Conservation (phyloP, 2,113 vertebrate species). For the Lampris megalopsis region DNA sequence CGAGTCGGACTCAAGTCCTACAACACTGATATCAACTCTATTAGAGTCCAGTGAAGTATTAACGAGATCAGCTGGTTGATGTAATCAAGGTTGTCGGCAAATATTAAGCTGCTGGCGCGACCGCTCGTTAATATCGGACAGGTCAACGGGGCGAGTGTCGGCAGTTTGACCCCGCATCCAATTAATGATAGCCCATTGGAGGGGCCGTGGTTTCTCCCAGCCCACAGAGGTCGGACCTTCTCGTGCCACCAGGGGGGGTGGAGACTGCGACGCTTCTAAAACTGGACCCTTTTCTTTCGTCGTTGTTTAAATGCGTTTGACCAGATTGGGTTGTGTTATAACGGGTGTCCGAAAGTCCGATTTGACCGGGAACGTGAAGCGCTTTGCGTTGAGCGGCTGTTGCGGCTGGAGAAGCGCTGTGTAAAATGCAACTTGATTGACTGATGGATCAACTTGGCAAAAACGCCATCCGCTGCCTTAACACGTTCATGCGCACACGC, state of each 20-base stretch:
- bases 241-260: slow-evolving; percentile 76
- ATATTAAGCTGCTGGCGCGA: slow-evolving; percentile 22
- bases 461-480: too few relatives aligned
- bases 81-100: slow-evolving; percentile 32
- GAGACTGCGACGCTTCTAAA: slow-evolving; percentile 4
- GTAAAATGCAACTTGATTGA: too few relatives aligned
- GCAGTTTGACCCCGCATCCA: slow-evolving; percentile 53
- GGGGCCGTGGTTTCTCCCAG: slow-evolving; percentile 41
- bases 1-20: too few relatives aligned
- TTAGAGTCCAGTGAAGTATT: slow-evolving; percentile 16
- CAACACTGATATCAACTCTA: not conserved
- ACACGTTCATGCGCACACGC: too few relatives aligned
- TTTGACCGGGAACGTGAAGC: too few relatives aligned
- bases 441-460: too few relatives aligned
- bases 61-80: slow-evolving; percentile 39
- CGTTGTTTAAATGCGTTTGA: too few relatives aligned
- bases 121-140: slow-evolving; percentile 8
- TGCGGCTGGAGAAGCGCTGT: too few relatives aligned
- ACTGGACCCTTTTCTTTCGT: not conserved
- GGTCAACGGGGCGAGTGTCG: slow-evolving; percentile 52
- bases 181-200: slow-evolving; percentile 47
- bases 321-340: too few relatives aligned
- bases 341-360: too few relatives aligned
- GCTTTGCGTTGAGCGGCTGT: too few relatives aligned
- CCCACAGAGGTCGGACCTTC: slow-evolving; percentile 53